Conservation (phyloP, 2,888 invertebrate species). For the Drosophila parthenogenetica region DNA sequence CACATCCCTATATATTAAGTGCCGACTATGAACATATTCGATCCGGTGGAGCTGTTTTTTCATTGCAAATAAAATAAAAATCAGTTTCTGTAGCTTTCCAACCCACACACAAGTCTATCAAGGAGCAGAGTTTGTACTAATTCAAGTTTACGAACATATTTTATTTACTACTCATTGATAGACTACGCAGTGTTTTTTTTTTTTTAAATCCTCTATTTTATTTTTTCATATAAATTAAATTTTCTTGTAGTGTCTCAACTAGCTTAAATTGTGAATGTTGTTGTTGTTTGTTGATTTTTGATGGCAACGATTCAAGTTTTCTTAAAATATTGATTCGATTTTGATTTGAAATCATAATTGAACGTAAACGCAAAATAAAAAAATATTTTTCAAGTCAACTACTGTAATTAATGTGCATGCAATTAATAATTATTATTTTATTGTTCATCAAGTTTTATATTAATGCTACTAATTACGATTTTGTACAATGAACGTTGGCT, state of each 20-base stretch:
- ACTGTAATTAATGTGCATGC: slow-evolving; percentile 61
- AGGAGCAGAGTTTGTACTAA: slow-evolving; percentile 21
- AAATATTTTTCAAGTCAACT: slow-evolving; percentile 38
- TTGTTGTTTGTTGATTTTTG: slow-evolving; percentile 51
- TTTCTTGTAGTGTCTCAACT: slow-evolving; percentile 83
- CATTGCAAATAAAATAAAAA: too few relatives aligned
- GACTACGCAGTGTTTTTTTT: slow-evolving; percentile 22
- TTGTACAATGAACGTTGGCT: slow-evolving; percentile 70
- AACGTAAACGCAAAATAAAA: slow-evolving; percentile 40
- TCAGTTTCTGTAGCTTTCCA: slow-evolving; percentile 28
- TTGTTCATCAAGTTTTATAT: slow-evolving; percentile 15
- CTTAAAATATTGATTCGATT: slow-evolving; percentile 12
- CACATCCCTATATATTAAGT: slow-evolving; percentile 99
- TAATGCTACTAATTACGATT: slow-evolving; percentile 27
- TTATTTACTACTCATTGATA: slow-evolving; percentile 31
- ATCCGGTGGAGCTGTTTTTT: slow-evolving; percentile 95
- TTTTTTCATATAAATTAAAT: slow-evolving; percentile 35
- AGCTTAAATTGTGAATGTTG: slow-evolving; percentile 63
- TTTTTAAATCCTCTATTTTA: slow-evolving; percentile 6
- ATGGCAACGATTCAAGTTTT: slow-evolving; percentile 48
- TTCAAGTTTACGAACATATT: not conserved
- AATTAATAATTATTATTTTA: slow-evolving; percentile 30
- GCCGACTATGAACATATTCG: slow-evolving; percentile 99
- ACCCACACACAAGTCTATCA: slow-evolving; percentile 21
- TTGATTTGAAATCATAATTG: slow-evolving; percentile 25